Evolutionary conservation across 1,140 invertebrate genomes (phyloP), one percentile per base, ranked within the genome.

Genomic region (Apis dorsata): DNA sequence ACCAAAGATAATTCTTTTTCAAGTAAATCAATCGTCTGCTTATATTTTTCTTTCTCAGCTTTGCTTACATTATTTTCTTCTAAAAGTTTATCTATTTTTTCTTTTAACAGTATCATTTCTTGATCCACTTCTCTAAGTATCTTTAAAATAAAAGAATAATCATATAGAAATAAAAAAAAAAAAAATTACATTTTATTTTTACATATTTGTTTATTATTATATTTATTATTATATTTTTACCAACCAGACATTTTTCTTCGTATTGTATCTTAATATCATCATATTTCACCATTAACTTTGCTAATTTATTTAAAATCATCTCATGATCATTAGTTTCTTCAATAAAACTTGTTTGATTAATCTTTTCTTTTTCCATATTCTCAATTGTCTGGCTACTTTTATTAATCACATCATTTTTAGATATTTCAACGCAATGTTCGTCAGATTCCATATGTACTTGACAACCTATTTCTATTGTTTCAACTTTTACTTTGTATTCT

Each of bases 281-380:
- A 9, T 71, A 53, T 65, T 78, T 84, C 10, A 53, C 49, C 8
- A 0, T 68, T 21, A 80, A 10, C 49, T 74, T 66, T 53, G 55
- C 17, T 15, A 85, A 59, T 69, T 81, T 2, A n/a, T 85, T 13
- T 44, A 84, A 53, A 55, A 62, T 12, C 0, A 65, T 21, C 0
- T 83, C 55, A 24, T 51, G 2, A 10, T 83, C 75, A 19, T 78
- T 15, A 1, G 1, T 28, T 59, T 72, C 24, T 17, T 77, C 77
- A 2, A 7, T 9, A 28, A 63, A 62, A 24, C 51, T 73, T 15
- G 88, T 88, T 44, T 89, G 86, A 59, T 62, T 55, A 51, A 62
- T 74, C 63, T 83, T 74, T 55, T 89, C 83, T 24, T 84, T 77
- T 19, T 44, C 79, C 84, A 81, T 44, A 63, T 13, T 15, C 59